phyloP scores from a whole-genome alignment of 2,797 vertebrate genomes.

The Chaetodon trifasciatus region DNA sequence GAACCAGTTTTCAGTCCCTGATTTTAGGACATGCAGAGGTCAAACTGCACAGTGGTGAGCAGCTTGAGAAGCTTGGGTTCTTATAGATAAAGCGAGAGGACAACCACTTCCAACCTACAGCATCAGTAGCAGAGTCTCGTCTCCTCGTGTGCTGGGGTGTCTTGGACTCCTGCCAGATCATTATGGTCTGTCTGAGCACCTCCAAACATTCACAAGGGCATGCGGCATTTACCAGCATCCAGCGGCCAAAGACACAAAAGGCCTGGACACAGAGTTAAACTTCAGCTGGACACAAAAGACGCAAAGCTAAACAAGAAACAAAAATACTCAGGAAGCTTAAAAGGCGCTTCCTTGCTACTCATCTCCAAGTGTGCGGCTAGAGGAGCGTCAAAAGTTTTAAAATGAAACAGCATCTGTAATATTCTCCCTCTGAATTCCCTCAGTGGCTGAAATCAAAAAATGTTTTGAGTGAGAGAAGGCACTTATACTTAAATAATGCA shows the following conservation, averaged over 20 bases:
- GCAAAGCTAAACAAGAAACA: constrained; percentile 1
- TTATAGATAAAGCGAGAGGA: constrained; percentile 50
- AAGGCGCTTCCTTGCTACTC: constrained; percentile 21
- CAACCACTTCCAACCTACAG: constrained; percentile 48
- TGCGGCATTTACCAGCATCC: constrained; percentile 45
- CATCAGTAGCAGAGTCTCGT: constrained; percentile 39
- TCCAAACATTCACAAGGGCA: constrained; percentile 70
- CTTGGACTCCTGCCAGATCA: constrained; percentile 70
- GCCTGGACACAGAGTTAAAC: constrained; percentile 4
- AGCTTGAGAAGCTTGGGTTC: constrained; percentile 23
- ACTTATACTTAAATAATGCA: constrained; percentile 65
- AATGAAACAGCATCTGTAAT: constrained; percentile 63
- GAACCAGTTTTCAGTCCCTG: neutral
- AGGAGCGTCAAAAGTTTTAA: constrained; percentile 29
- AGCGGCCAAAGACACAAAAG: constrained; percentile 32
- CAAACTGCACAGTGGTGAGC: constrained; percentile 2
- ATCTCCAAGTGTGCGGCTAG: constrained; percentile 10
- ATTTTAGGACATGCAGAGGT: neutral
- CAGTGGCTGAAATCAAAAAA: constrained; percentile 49
- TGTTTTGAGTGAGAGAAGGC: constrained; percentile 43
- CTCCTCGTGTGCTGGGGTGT: constrained; percentile 31
- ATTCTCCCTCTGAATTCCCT: constrained; percentile 45
- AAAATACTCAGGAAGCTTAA: constrained; percentile 21
- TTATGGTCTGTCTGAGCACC: constrained; percentile 68
- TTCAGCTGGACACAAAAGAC: constrained; percentile 26